Conservation (phyloP, 1,140 invertebrate species). For the Ceratina japonica region DNA sequence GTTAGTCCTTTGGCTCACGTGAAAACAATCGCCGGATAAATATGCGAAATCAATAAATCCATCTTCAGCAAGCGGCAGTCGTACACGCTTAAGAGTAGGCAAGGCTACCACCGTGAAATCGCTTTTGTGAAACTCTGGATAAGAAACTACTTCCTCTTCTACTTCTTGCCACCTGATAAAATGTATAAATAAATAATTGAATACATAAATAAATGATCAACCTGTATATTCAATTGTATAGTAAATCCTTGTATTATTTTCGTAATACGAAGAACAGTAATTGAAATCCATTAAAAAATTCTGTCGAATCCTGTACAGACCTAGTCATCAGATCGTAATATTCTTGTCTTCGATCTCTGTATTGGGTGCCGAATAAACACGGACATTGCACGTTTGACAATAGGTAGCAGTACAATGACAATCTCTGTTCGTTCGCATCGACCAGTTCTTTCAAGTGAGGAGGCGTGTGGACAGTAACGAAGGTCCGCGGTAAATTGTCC, state of each 20-base stretch:
- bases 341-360: conserved; percentile 50
- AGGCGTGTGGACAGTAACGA: conserved; percentile 81
- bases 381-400: conserved; percentile 77
- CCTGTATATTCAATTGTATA: neutral
- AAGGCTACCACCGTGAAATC: conserved; percentile 85
- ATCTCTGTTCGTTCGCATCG: conserved; percentile 60
- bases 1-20: conserved; percentile 84
- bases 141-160: conserved; percentile 69
- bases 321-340: conserved; percentile 72
- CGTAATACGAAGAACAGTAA: too few relatives aligned
- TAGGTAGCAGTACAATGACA: conserved; percentile 69
- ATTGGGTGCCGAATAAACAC: conserved; percentile 78
- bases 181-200: too few relatives aligned
- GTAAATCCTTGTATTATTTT: neutral
- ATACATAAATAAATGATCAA: too few relatives aligned
- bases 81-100: conserved; percentile 77
- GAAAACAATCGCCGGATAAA: conserved; percentile 86
- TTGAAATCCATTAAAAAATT: neutral
- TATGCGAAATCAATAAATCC: conserved; percentile 81
- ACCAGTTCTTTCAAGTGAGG: conserved; percentile 73
- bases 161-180: conserved; percentile 67
- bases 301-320: conserved; percentile 66
- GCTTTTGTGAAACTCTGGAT: conserved; percentile 79
- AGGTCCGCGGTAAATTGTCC: conserved; percentile 82
- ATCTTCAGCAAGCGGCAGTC: conserved; percentile 69